Base-by-base conservation (phyloP, 2,113 vertebrate species). In the Larimichthys polyactis region DNA sequence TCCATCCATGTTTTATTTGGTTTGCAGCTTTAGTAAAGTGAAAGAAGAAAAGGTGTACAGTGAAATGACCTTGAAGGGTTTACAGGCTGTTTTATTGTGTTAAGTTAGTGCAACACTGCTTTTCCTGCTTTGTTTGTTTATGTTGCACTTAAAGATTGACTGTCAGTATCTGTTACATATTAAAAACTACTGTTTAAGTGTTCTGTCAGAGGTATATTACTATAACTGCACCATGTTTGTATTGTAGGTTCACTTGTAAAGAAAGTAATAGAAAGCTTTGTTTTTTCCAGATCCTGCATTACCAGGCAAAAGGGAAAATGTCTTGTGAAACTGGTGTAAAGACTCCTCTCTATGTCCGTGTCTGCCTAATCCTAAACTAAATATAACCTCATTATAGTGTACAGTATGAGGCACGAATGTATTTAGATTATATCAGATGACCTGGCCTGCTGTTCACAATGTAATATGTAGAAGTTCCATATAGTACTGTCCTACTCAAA, bases 351-450 rank as follows among this genome's bases (percentile, higher is more conserved):
- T 11, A 1, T 49, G 32, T 22, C 5, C 10, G 4, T 16, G 17
- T 75, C 12, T 55, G 20, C 55, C 11, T 68, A 20, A 58, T 46
- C 54, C 24, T 14, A 2, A 24, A 49, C 24, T 58, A 15, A 29
- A 60, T 49, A 48, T 48, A 60, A 48, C 40, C 32, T 3, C 49
- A 57, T 55, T 15, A 71, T 5, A 27, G 36, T 27, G 10, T 7
- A 57, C 77, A 54, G 4, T 59, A 73, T 64, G 7, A 20, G 29
- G 29, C 59, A 19, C 10, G 1, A 10, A 20, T 20, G 49, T 10
- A 46, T 71, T 48, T 24, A 46, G 20, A 5, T 19, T 57, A 15
- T 51, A 66, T 80, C 78, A 43, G 60, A 67, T 57, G 2, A 65
- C 7, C 20, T 36, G 40, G 3, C 36, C 36, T 29, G 49, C 3